These are phyloP conservation scores for Papilio aristodemus DNA, from an alignment of 1,140 invertebrate genomes.

Conservation along the genomic window DNA sequence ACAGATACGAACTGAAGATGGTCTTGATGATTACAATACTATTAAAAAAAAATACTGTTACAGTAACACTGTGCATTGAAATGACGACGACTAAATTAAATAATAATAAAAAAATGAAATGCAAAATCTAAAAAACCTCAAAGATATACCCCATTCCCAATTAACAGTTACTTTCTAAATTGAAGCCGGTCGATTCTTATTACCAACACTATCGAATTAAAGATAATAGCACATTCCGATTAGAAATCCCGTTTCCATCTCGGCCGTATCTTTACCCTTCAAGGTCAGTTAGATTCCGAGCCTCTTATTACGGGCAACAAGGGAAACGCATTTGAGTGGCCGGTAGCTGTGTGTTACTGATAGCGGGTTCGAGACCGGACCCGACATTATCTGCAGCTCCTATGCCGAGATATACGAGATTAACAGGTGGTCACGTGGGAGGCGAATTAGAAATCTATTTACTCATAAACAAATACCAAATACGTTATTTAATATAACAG, in stretches of 20 bases:
- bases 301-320: conserved; percentile 63
- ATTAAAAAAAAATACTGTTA: too few relatives aligned
- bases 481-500: neutral
- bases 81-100: too few relatives aligned
- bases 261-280: conserved; percentile 43
- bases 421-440: conserved; percentile 59
- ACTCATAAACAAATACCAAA: neutral
- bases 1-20: neutral
- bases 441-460: conserved; percentile 40
- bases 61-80: too few relatives aligned
- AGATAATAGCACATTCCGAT: conserved; percentile 55
- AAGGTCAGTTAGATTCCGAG: conserved; percentile 50
- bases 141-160: neutral
- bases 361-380: conserved; percentile 51
- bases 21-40: neutral
- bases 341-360: conserved; percentile 58
- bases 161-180: conserved; percentile 21
- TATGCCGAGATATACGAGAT: conserved; percentile 53
- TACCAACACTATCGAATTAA: conserved; percentile 29
- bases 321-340: conserved; percentile 69
- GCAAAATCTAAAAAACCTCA: neutral
- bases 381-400: conserved; percentile 49
- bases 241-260: conserved; percentile 43
- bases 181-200: conserved; percentile 20
- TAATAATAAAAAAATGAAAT: neutral